Evolutionary conservation across 2,888 invertebrate species (phyloP), one percentile per base, ranked within the genome.

Genomic region (Eremobia ochroleuca): DNA sequence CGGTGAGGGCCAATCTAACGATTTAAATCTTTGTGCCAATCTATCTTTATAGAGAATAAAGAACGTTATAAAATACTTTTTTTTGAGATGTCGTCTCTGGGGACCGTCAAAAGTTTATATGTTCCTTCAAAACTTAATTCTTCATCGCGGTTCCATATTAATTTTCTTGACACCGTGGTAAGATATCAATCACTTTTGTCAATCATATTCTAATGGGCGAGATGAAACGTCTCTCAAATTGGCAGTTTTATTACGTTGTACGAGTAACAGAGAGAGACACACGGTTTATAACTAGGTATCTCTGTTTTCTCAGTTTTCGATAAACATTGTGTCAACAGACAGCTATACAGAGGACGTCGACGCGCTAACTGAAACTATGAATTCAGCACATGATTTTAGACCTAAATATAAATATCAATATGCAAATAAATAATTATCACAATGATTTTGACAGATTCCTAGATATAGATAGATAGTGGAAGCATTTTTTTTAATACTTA

Each of bases 161-260:
- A 66, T 46, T 66, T 46, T 66, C 66, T 64, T n/a, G 15, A 37
- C 37, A 40, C n/a, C 8, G 13, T 8, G 28, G 21, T 43, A 66
- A 66, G 31, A 28, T 28, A 66, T 66, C 21, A 66, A 46, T 46
- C 66, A 66, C 28, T 28, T 31, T 43, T 66, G 43, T 66, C 43
- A 46, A 46, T 28, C 66, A 66, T 31, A 13, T 46, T 46, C 1
- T 15, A 46, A 46, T 31, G 21, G 13, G 43, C 31, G 43, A 15
- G 21, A 43, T 66, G 28, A 31, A 46, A 21, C 2, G 8, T 46
- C 13, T 25, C 8, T 21, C 8, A 66, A 46, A 31, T 31, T 31
- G 13, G 28, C 28, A 46, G 46, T 31, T 46, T 43, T 43, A 43
- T 43, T 28, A 43, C 28, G 0, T 43, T 28, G 13, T n/a, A n/a